These are phyloP conservation scores for Ectropis grisescens DNA, from an alignment of 1,140 invertebrate genomes.

Conservation along the genomic window DNA sequence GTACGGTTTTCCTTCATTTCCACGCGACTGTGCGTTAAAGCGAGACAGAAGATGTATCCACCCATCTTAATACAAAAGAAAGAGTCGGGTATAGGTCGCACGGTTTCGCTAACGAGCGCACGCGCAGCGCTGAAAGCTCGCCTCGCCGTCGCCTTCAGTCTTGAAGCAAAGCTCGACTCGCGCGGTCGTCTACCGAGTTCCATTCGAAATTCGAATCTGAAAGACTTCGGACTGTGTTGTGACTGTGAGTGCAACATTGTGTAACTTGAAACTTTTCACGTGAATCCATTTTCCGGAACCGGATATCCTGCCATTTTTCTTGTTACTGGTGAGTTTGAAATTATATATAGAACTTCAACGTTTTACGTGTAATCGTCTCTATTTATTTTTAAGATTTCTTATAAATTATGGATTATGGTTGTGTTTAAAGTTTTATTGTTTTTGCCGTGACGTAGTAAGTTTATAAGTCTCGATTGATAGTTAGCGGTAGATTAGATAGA, in stretches of 20 bases:
- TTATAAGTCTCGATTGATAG: too few species aligned
- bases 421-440: slow-evolving; percentile 37
- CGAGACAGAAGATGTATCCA: slow-evolving; percentile 25
- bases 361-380: too few species aligned
- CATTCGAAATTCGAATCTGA: slow-evolving; percentile 12
- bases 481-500: slow-evolving; percentile 10
- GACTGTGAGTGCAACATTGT: slow-evolving; percentile 31
- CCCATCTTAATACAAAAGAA: slow-evolving; percentile 14
- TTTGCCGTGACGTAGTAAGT: too few species aligned
- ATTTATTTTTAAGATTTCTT: slow-evolving; percentile 49
- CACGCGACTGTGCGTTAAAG: slow-evolving; percentile 37
- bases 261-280: slow-evolving; percentile 2
- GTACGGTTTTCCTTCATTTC: slow-evolving; percentile 46
- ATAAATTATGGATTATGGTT: slow-evolving; percentile 41
- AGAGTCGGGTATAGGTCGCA: slow-evolving; percentile 20
- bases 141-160: slow-evolving; percentile 37
- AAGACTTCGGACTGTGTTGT: slow-evolving; percentile 31
- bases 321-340: slow-evolving; percentile 29
- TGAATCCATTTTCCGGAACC: too few species aligned
- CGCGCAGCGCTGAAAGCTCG: slow-evolving; percentile 59
- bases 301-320: too few species aligned
- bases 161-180: slow-evolving; percentile 29
- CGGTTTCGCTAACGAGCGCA: slow-evolving; percentile 22
- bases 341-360: slow-evolving; percentile 57
- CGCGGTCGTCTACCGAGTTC: slow-evolving; percentile 20